Percentiles rank a stretch among this genome's conserved stretches.
These are phyloP conservation scores for Neogobius melanostomus DNA, from an alignment of 2,113 vertebrate genomes.

Conservation along the genomic window DNA sequence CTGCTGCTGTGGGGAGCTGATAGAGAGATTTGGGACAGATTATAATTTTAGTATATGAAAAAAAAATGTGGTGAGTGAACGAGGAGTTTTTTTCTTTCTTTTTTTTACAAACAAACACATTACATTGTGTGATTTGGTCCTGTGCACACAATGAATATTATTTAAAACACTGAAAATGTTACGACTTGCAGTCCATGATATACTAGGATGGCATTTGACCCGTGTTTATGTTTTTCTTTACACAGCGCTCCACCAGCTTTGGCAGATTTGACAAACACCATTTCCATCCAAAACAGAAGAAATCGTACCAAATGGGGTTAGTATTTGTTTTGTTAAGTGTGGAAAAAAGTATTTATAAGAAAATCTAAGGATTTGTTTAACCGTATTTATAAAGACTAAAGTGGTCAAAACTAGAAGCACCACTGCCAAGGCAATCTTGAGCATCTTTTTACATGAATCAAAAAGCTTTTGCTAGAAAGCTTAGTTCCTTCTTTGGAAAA, in stretches of 20 bases:
- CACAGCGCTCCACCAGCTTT: slow-evolving; percentile 87
- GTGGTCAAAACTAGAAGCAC: no score
- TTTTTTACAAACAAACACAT: no score
- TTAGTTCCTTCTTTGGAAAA: not conserved
- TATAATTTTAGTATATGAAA: slow-evolving; percentile 66
- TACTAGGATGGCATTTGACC: no score
- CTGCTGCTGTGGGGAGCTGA: slow-evolving; percentile 35
- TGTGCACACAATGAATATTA: no score
- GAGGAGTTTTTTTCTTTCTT: not conserved
- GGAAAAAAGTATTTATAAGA: no score
- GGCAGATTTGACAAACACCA: slow-evolving; percentile 84
- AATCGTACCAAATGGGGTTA: slow-evolving; percentile 72
- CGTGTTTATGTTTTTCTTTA: slow-evolving; percentile 23
- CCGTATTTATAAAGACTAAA: no score
- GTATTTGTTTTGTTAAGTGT: slow-evolving; percentile 22
- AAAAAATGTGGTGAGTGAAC: not conserved
- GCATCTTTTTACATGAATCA: not conserved
- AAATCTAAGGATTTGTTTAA: no score
- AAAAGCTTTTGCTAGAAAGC: not conserved
- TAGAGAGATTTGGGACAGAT: slow-evolving; percentile 40
- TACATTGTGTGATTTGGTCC: not conserved
- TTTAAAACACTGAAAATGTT: no score
- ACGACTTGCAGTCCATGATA: no score
- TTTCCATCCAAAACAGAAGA: slow-evolving; percentile 76
- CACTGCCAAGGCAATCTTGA: no score